These are phyloP conservation scores for Ptychochromis oligacanthus DNA, from an alignment of 2,113 vertebrate species.

Conservation along the genomic window DNA sequence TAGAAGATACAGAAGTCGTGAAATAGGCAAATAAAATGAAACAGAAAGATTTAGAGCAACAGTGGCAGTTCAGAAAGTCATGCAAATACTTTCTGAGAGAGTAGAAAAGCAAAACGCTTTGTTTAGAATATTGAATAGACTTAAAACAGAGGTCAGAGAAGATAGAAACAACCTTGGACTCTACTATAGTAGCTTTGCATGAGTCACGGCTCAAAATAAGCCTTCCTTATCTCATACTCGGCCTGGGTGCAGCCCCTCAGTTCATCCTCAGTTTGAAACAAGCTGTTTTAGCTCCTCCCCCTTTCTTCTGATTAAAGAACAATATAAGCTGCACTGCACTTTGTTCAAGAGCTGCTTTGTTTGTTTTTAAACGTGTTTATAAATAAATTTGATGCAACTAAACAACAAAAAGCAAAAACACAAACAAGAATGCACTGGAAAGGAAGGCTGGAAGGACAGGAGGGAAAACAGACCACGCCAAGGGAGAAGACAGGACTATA, in stretches of 20 bases:
- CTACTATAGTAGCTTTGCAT: neutral
- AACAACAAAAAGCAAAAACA: no score
- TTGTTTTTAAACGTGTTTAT: neutral
- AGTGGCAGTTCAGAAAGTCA: neutral
- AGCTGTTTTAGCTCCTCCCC: neutral
- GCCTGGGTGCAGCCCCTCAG: neutral
- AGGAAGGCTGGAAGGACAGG: neutral
- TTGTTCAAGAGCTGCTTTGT: neutral
- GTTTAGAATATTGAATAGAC: neutral
- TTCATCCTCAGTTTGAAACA: neutral
- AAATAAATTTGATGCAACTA: neutral
- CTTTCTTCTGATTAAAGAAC: neutral
- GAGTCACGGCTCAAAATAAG: neutral
- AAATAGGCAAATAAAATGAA: neutral
- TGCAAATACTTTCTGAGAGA: neutral
- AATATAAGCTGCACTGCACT: neutral
- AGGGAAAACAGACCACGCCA: neutral
- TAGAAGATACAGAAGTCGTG: neutral
- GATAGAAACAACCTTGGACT: neutral
- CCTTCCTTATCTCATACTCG: neutral
- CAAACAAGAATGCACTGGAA: neutral
- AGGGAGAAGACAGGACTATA: neutral
- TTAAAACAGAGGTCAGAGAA: neutral
- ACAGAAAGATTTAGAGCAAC: neutral
- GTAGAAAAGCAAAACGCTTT: neutral